Base-by-base conservation (phyloP, 2,888 invertebrate genomes). In the Thymelicus acteon region DNA sequence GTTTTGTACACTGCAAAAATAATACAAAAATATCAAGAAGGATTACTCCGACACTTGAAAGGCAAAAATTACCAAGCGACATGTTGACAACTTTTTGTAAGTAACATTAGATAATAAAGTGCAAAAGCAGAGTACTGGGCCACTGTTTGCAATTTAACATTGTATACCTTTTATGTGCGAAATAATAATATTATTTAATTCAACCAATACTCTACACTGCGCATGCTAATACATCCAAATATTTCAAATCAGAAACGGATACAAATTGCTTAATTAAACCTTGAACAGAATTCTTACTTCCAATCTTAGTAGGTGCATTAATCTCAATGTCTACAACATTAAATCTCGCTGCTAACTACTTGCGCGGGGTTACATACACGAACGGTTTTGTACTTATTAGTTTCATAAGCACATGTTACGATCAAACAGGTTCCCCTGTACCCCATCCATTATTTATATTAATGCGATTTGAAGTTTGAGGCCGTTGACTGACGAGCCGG, bases 371-470 rank as follows among this genome's bases (percentile, higher is more conserved):
- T 52, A 52, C 70, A 57, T 24, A 31, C 24, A 57, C 57, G 31
- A 5, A 57, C 31, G 44, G 44, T 57, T 31, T 31, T 57, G 13
- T 31, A 57, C 31, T 57, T 57, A 57, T 57, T 31, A 57, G 13
- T 57, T 57, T 31, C 31, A 69, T 69, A 63, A 48, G 58, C 69
- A 69, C 69, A 69, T 69, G 69, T 69, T 69, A 58, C 48, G 58
- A 78, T 75, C 72, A 75, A 77, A 76, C 76, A 74, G 76, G 76
- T 89, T 88, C 83, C 80, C 80, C 82, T 79, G 74, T 60, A 80
- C 81, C 78, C 79, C 88, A 90, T 91, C 89, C 85, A 88, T 85
- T 85, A 82, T 77, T 85, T 85, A 82, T 77, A 82, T 79, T 78
- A 82, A 64, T 60, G 72, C 73, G 76, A 74, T 73, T 74, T 40